These are phyloP conservation scores for Halcyon malimbica DNA, from an alignment of 2,113 vertebrate genomes.

Conservation along the genomic window DNA sequence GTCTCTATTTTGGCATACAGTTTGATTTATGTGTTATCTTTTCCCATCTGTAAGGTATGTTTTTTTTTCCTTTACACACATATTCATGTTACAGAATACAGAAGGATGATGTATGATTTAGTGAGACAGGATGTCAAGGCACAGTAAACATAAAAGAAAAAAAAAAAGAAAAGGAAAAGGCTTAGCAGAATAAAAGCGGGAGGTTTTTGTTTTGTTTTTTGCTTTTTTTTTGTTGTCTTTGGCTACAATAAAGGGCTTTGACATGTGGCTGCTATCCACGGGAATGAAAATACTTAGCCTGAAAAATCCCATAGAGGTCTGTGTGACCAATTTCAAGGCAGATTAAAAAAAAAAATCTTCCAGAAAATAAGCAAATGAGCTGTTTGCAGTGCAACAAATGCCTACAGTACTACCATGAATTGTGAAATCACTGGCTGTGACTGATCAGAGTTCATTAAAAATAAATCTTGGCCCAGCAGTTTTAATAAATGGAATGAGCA, in stretches of 20 bases:
- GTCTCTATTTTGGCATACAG: background rate
- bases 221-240: background rate
- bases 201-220: background rate
- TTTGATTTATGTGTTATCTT: slow-evolving; percentile 26
- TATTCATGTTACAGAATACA: background rate
- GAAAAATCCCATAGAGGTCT: slow-evolving; percentile 16
- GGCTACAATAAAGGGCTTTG: slow-evolving; percentile 19
- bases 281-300: slow-evolving; percentile 47
- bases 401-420: slow-evolving; percentile 21
- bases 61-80: slow-evolving; percentile 11
- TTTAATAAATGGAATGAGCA: slow-evolving; percentile 43
- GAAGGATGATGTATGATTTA: background rate
- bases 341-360: background rate
- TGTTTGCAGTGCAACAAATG: slow-evolving; percentile 40
- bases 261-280: slow-evolving; percentile 31
- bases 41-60: background rate
- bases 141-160: background rate
- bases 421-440: slow-evolving; percentile 53
- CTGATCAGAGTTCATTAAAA: slow-evolving; percentile 66
- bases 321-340: slow-evolving; percentile 19
- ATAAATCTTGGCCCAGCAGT: slow-evolving; percentile 49
- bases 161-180: background rate
- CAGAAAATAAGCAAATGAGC: slow-evolving; percentile 55
- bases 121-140: slow-evolving; percentile 18
- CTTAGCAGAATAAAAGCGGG: background rate